Percentiles rank a stretch among this genome's conserved stretches.
phyloP scores from a whole-genome alignment of 2,797 vertebrate genomes.

The Scomberomorus guttatus region DNA sequence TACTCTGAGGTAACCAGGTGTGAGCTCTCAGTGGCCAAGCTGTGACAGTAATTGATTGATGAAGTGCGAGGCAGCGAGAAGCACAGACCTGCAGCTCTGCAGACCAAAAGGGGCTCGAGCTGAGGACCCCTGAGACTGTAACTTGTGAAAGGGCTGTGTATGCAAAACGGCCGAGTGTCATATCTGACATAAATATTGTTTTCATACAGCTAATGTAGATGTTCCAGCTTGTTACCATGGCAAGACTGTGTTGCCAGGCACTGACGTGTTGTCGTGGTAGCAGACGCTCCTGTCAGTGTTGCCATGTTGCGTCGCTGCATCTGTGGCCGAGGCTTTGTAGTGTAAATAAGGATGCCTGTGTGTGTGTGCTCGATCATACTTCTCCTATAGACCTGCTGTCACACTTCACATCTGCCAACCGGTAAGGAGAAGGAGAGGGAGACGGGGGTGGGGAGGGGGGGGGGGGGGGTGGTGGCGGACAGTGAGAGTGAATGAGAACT shows the following conservation, averaged over 20 bases:
- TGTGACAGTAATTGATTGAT: slow-evolving; percentile 74
- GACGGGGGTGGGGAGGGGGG: slow-evolving; percentile 35
- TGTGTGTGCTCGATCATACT: slow-evolving; percentile 51
- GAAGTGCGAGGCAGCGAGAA: slow-evolving; percentile 43
- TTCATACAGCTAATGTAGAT: slow-evolving; percentile 61
- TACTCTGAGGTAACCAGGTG: slow-evolving; percentile 61
- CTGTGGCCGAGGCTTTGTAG: slow-evolving; percentile 74
- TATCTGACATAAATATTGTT: slow-evolving; percentile 57
- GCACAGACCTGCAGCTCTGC: slow-evolving; percentile 16
- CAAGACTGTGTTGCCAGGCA: slow-evolving; percentile 67
- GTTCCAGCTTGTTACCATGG: slow-evolving; percentile 75
- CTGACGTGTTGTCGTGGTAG: slow-evolving; percentile 69
- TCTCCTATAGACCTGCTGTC: slow-evolving; percentile 64
- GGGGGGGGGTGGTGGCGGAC: slow-evolving; percentile 51
- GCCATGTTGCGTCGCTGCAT: slow-evolving; percentile 67
- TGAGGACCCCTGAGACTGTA: slow-evolving; percentile 31
- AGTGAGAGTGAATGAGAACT: slow-evolving; percentile 48
- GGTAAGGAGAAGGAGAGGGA: slow-evolving; percentile 18
- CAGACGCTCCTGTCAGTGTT: slow-evolving; percentile 73
- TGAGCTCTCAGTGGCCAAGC: slow-evolving; percentile 46
- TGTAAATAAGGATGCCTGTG: slow-evolving; percentile 73
- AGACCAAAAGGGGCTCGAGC: slow-evolving; percentile 26
- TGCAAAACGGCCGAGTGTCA: slow-evolving; percentile 36
- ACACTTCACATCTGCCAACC: slow-evolving; percentile 62
- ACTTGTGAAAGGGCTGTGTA: slow-evolving; percentile 24